Evolutionary conservation across 2,888 invertebrate species (phyloP), one percentile per base, ranked within the genome.

Genomic region (Drosophila gaucha): DNA sequence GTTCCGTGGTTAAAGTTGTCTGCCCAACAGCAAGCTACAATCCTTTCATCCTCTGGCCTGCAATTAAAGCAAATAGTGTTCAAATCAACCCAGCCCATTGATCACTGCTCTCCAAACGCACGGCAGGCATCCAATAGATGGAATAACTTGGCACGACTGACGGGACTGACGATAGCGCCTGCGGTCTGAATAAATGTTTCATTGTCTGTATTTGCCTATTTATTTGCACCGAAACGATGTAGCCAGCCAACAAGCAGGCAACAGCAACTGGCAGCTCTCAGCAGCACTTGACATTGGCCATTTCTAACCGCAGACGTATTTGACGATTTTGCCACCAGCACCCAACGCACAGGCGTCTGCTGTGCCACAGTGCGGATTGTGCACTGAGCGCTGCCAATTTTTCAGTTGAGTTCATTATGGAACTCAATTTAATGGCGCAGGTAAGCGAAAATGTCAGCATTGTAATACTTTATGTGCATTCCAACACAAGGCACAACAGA

Each of bases 391-490:
- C 46, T 43, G 56, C 66, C 71, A 78, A 78, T 75, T 78, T 70
- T 59, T 67, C 69, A 72, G 79, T 70, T 54, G 80, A 88, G 84
- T 83, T 86, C 84, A 83, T 88, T 83, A 79, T 54, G 49, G 10
- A 47, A 41, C 73, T 62, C 69, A 43, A 60, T 80, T 72, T 63
- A 72, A 68, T 83, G 52, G 57, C 70, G 49, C 54, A 80, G 75
- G 78, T 83, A 62, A 73, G 50, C 55, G 33, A 59, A 50, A 57
- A 63, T 64, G 72, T 46, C 58, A 63, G 57, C 59, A 67, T 66
- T 68, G 78, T 67, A 31, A 33, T 36, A 56, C 69, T 78, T 78
- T 86, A 84, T 67, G 64, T 31, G 6, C 10, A 39, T 47, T 51
- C 41, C 41, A 50, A 49, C 43, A 33, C 28, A 20, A 18, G 47